These are phyloP conservation scores for Heterohyrax brucei DNA, from an alignment of 2,797 vertebrate genomes.

Conservation along the genomic window DNA sequence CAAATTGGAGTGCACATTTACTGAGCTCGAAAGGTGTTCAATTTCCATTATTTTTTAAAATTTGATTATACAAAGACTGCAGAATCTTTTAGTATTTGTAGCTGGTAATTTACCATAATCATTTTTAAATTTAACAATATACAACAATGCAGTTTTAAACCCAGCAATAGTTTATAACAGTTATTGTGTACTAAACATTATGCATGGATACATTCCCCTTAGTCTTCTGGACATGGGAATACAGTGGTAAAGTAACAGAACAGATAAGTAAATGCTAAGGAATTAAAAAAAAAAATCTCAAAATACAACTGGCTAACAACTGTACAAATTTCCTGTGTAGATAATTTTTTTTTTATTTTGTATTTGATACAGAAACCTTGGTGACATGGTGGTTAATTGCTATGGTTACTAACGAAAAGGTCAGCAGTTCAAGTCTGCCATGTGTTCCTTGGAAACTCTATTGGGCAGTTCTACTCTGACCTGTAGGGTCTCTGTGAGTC, in stretches of 20 bases:
- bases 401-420: too few species aligned
- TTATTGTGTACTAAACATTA: background rate
- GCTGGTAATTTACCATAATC: background rate
- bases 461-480: too few species aligned
- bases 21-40: constrained; percentile 1
- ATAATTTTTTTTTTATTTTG: too few species aligned
- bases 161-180: background rate
- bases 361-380: too few species aligned
- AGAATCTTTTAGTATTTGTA: constrained; percentile 10
- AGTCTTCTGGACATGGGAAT: background rate
- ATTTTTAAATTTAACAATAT: constrained; percentile 39
- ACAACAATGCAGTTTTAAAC: background rate
- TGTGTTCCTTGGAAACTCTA: too few species aligned
- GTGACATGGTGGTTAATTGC: too few species aligned
- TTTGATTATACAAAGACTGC: background rate
- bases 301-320: background rate
- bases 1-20: background rate
- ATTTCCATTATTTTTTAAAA: background rate
- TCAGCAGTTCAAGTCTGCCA: too few species aligned
- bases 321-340: background rate
- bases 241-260: background rate
- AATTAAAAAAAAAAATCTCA: background rate
- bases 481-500: too few species aligned
- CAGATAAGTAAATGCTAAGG: background rate
- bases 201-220: background rate